Evolutionary conservation across 2,113 vertebrate genomes (phyloP), one percentile per base, ranked within the genome.

Genomic region (Notarius quadriscutis): DNA sequence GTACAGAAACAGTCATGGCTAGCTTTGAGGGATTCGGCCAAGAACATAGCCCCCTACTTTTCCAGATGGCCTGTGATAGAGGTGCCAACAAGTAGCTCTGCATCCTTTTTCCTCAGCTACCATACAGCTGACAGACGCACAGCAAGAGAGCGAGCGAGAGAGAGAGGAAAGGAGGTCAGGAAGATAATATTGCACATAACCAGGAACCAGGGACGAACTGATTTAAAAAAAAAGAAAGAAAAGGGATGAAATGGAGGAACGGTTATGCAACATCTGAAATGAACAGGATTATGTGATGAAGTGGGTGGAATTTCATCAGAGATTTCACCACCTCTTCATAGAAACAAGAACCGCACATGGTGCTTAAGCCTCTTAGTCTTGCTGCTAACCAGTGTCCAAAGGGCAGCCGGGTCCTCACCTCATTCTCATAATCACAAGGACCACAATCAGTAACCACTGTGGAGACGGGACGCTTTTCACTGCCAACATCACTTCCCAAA

Each of bases 221-320:
- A 75, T 34, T 48, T 34, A 41, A 41, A 41, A 41, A 41, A 41
- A 41, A 41, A 41, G 41, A 50, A 53, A 34, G 6, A 62, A 79
- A 77, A 57, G 58, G 65, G 30, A 77, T 48, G 58, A 25, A 72
- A 75, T 18, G 63, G 57, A 69, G 82, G 63, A 69, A 53, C 11
- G 20, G 30, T 81, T 81, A 81, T 62, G 79, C 57, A 62, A 81
- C 84, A 87, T 53, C 71, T 87, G 87, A 86, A 92, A 92, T 84
- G 84, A 91, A 90, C 84, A 86, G 81, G 51, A 89, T 82, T 85
- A 81, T 63, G n/a, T 83, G 90, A 92, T 86, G 89, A 75, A 90
- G 88, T 79, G 83, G 83, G 88, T 83, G 87, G 88, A 88, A 88
- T 91, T 94, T 93, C 84, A 92, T 91, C 84, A 89, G 50, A 1